Base-by-base conservation (phyloP, 2,797 vertebrate species). In the Pelobates cultripes region DNA sequence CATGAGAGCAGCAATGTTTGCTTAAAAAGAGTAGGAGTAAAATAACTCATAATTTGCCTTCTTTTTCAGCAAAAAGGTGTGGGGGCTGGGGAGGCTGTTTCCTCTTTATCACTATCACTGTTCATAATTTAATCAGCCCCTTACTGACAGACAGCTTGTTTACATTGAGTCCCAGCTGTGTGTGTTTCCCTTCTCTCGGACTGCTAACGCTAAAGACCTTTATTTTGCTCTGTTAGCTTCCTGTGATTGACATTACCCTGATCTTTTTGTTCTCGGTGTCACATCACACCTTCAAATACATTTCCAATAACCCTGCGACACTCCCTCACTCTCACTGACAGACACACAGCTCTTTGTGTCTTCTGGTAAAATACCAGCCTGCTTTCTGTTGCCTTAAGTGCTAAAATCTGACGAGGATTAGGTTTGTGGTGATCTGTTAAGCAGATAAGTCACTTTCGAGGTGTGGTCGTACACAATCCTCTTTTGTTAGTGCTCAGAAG, bases 371-470 rank as follows among this genome's bases (percentile, higher is more conserved):
- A 66, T 53, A 64, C 40, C 17, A 57, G 57, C 47, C 63, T n/a
- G 47, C 44, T 77, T 72, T 77, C 40, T 76, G n/a, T 77, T 68
- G 80, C 80, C 60, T 44, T 55, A 73, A 82, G 74, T 44, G 47
- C 2, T 70, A 15, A 13, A 70, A 60, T 70, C 70, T 82, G 3
- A 3, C n/a, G 28, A 51, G 15, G 71, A 41, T 70, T 55, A 47
- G 57, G n/a, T 72, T 55, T 55, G 12, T 63, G 70, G 43, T 51
- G 45, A 42, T 67, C 45, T 9, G 40, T 81, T 75, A 17, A 51
- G 4, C 10, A 76, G 43, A 70, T 74, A 74, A 60, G 57, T 44
- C 68, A 28, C 42, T 76, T 28, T 55, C 13, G 67, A 42, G 80
- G 80, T 43, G 80, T 67, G 75, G 47, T 67, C 1, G 28, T 4